These are phyloP conservation scores for Montipora capitata DNA, from an alignment of 92 coral and sea anemone genomes.

Conservation along the genomic window DNA sequence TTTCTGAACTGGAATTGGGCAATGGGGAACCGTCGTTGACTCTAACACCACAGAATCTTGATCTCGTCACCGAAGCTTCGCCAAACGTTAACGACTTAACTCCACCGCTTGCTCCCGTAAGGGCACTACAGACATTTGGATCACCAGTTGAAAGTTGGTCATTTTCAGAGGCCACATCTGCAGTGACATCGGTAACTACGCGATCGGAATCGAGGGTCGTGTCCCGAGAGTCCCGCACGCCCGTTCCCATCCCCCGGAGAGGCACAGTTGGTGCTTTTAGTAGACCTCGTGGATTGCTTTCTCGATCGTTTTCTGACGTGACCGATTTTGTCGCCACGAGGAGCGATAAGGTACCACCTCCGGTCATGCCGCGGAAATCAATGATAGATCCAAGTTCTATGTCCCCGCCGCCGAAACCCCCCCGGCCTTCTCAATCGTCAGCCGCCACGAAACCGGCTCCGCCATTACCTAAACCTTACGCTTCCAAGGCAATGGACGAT, in stretches of 20 bases:
- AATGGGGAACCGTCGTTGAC: not conserved
- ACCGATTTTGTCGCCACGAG: not conserved
- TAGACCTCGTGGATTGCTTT: not conserved
- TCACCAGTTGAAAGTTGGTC: not conserved
- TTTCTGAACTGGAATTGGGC: not conserved
- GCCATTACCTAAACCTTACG: constrained; percentile 32
- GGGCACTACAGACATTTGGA: not conserved
- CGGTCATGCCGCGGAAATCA: constrained; percentile 22
- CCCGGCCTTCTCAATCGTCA: constrained; percentile 27
- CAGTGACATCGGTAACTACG: constrained; percentile 1
- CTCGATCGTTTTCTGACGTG: constrained; percentile 30
- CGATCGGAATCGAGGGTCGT: not conserved
- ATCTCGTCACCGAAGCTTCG: not conserved
- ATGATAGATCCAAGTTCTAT: constrained; percentile 1
- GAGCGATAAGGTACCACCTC: constrained; percentile 2
- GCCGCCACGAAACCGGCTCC: constrained; percentile 19
- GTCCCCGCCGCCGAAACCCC: constrained; percentile 48
- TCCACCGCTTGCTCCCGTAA: constrained; percentile 4
- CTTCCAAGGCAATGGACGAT: constrained; percentile 19
- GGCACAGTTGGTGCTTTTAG: not conserved
- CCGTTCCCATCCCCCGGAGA: constrained; percentile 52
- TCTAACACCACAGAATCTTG: constrained; percentile 17
- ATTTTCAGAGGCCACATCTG: constrained; percentile 1
- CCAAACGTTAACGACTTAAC: not conserved
- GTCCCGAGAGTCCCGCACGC: constrained; percentile 40